Conservation (phyloP, 2,888 invertebrate genomes). For the Sicus ferrugineus region DNA sequence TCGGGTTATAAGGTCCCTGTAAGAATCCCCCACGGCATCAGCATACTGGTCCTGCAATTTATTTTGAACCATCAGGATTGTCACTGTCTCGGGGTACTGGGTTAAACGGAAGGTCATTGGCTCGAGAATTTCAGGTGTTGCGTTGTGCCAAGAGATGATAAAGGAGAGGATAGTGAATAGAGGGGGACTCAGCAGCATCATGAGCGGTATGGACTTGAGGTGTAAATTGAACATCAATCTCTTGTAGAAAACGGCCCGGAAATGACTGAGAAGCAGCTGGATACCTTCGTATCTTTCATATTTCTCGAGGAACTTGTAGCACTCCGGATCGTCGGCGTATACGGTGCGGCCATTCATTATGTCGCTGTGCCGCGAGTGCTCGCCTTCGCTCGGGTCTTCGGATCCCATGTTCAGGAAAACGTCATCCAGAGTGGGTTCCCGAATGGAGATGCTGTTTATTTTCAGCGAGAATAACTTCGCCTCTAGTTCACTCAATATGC, state of each 20-base stretch:
- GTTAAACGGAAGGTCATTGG: slow-evolving; percentile 2
- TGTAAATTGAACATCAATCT: slow-evolving; percentile 1
- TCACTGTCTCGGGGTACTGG: slow-evolving; percentile 6
- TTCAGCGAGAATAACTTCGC: background rate
- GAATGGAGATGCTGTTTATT: slow-evolving; percentile 31
- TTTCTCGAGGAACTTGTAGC: slow-evolving; percentile 10
- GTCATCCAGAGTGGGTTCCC: slow-evolving; percentile 33
- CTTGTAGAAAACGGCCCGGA: slow-evolving; percentile 71
- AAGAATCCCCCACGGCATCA: background rate
- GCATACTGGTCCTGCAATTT: background rate
- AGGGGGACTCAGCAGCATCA: background rate
- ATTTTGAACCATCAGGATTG: background rate
- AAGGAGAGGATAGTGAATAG: background rate
- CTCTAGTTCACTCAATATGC: slow-evolving; percentile 21
- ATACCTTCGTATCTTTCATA: background rate
- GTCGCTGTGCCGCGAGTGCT: slow-evolving; percentile 18
- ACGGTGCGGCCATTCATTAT: slow-evolving; percentile 29
- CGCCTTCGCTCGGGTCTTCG: slow-evolving; percentile 26
- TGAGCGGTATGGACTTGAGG: background rate
- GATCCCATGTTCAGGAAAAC: slow-evolving; percentile 31
- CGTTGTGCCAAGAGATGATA: background rate
- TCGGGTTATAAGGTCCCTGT: background rate
- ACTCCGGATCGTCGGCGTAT: background rate
- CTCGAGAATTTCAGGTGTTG: background rate
- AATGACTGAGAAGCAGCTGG: slow-evolving; percentile 66